These are phyloP conservation scores for Dolichoris vasculosae DNA, from an alignment of 1,140 invertebrate genomes.

Conservation along the genomic window DNA sequence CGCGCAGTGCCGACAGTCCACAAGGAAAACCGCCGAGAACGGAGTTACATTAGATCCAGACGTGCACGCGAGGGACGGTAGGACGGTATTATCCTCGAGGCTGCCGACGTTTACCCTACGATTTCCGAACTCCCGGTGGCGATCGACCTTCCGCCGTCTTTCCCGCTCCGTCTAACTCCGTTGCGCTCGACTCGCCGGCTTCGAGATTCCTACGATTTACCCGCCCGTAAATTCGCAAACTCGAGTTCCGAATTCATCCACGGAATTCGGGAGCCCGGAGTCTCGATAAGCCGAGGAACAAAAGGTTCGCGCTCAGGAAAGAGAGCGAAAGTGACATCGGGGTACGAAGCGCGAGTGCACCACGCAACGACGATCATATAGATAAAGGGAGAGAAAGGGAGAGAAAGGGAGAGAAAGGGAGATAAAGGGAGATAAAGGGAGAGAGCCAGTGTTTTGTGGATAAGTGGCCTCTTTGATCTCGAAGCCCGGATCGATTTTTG, in stretches of 20 bases:
- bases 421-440: background rate
- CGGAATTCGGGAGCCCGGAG: too few species aligned
- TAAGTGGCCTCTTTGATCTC: conserved; percentile 1
- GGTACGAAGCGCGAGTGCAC: background rate
- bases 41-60: background rate
- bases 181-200: too few species aligned
- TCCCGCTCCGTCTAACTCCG: background rate
- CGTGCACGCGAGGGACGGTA: background rate
- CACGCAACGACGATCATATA: too few species aligned
- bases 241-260: too few species aligned
- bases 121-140: background rate
- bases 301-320: background rate
- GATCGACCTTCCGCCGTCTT: background rate
- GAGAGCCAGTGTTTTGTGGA: conserved; percentile 1
- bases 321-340: background rate
- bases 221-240: too few species aligned
- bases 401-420: background rate
- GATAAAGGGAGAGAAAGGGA: background rate
- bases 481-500: background rate
- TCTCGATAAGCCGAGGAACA: too few species aligned
- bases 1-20: conserved; percentile 28
- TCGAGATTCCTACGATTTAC: too few species aligned
- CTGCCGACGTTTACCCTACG: background rate
- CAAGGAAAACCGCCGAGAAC: conserved; percentile 34
- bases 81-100: background rate